Evolutionary conservation across 92 coral and sea anemone species (phyloP), one percentile per base, ranked within the genome.

Genomic region (Diadumene lineata): DNA sequence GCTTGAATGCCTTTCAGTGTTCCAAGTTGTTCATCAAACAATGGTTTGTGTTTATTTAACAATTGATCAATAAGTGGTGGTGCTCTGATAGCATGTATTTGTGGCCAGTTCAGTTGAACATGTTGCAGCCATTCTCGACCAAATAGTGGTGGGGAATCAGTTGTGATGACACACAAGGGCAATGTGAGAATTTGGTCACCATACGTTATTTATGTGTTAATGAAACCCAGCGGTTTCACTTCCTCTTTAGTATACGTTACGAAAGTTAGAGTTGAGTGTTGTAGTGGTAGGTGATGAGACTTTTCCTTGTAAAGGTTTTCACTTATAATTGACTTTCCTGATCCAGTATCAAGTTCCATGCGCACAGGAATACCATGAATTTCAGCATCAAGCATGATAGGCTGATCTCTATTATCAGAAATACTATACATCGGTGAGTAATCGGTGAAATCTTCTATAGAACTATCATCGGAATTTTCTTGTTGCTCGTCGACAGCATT

Each of bases 81-180:
- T 0, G 50, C 68, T 38, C 56, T 30, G 43, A 70, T 28, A 1
- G 16, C 19, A 19, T 77, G 68, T 32, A 83, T 48, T 56, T 60
- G 60, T 57, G 70, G 68, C 82, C 68, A 82, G 56, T 82, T 60
- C 22, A 83, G 79, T 13, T 58, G 82, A 43, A 83, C 76, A 13
- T 66, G 28, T 70, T 69, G 68, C 68, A 69, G 29, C 82, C 87
- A 82, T 30, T 77, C 82, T 19, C 82, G 78, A 31, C 82, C 87
- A 62, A 76, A 76, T 53, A 70, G 68, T 56, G 82, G 60, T 69
- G 77, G 76, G 25, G 76, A 26, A 78, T 69, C 29, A 69, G 70
- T 78, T 25, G 43, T 69, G 68, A 46, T 69, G 23, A 79, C 83
- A 60, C 31, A 79, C 34, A 69, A 34, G n/a, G 65, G 83, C 60